These are phyloP conservation scores for Nasonia vitripennis DNA, from an alignment of 1,140 invertebrate species.

Conservation along the genomic window DNA sequence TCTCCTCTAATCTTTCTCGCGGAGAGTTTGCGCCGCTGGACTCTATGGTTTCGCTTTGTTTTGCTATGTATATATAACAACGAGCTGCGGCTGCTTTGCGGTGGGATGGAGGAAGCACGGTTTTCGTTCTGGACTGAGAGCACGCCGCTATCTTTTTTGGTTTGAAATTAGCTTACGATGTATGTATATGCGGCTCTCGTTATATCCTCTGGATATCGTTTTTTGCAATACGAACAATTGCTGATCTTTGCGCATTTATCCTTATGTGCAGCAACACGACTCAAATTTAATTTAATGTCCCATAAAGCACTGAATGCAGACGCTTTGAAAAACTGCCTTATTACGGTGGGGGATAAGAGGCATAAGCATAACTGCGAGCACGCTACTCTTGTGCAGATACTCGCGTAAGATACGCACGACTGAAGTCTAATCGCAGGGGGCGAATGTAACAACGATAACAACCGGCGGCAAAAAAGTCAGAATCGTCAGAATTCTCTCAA, in stretches of 20 bases:
- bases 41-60: neutral
- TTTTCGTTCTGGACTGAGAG: neutral
- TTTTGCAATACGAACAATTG: no score
- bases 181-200: neutral
- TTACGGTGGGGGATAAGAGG: neutral
- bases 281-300: no score
- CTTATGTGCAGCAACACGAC: no score
- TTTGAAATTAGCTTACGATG: neutral
- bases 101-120: neutral
- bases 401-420: neutral
- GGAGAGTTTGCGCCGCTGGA: neutral
- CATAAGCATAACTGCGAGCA: no score
- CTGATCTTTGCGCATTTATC: no score
- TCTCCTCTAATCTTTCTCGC: neutral
- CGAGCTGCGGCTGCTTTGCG: neutral
- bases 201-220: no score
- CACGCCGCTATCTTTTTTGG: neutral
- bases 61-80: neutral
- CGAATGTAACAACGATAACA: neutral
- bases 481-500: neutral
- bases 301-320: neutral
- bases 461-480: neutral
- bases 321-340: neutral
- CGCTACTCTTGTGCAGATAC: neutral
- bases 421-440: neutral